Evolutionary conservation across 1,140 invertebrate species (phyloP).

Genomic region (Drosophila hydei): DNA sequence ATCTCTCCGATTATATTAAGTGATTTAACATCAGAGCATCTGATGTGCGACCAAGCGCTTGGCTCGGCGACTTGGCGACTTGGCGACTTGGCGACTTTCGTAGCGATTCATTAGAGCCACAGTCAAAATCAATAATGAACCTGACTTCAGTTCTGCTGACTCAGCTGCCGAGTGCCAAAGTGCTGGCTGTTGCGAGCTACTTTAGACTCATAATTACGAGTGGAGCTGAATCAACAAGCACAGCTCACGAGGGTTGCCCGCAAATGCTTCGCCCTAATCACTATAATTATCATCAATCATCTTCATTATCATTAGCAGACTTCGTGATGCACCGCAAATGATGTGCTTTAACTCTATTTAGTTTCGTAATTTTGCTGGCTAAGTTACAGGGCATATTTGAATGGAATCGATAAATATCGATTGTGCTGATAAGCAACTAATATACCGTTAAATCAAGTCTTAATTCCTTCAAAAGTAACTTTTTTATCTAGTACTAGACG

Average conservation of each 20-base stretch:
- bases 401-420: no score
- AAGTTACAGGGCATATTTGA: no score
- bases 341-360: no score
- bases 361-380: no score
- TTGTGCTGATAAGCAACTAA: no score
- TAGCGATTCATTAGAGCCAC: conserved; percentile 46
- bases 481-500: no score
- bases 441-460: no score
- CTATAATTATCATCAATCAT: conserved; percentile 12
- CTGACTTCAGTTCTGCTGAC: conserved; percentile 53
- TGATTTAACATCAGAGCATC: no score
- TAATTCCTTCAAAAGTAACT: no score
- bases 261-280: conserved; percentile 1
- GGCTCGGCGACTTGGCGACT: not conserved
- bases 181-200: conserved; percentile 17
- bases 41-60: not conserved
- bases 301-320: conserved; percentile 51
- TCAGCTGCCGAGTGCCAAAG: conserved; percentile 35
- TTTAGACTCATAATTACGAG: conserved; percentile 44
- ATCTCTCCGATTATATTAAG: no score
- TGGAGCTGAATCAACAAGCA: conserved; percentile 15
- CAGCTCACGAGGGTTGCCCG: conserved; percentile 5
- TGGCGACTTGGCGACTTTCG: not conserved
- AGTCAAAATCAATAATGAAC: conserved; percentile 60
- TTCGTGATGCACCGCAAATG: no score